Conservation (phyloP, 1,140 invertebrate species). For the Aphidius ervi region DNA sequence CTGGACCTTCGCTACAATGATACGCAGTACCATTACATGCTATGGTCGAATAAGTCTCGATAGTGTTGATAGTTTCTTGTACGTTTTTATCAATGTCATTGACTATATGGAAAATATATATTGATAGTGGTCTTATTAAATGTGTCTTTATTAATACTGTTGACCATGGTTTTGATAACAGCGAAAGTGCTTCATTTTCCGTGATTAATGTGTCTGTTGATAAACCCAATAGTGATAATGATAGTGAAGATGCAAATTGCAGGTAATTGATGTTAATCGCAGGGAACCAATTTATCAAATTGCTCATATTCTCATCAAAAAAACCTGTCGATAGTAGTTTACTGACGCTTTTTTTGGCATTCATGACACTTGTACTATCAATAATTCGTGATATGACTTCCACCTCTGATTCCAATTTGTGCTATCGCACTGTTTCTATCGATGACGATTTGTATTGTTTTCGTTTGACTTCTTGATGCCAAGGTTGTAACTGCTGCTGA, state of each 20-base stretch:
- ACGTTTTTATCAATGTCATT: neutral
- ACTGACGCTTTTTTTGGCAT: constrained; percentile 39
- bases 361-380: constrained; percentile 37
- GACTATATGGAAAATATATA: neutral
- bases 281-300: constrained; percentile 27
- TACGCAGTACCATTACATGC: neutral
- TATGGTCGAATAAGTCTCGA: neutral
- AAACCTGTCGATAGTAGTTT: constrained; percentile 44
- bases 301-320: constrained; percentile 48
- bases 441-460: neutral
- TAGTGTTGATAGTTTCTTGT: neutral
- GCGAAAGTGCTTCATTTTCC: neutral
- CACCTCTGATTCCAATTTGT: constrained; percentile 36
- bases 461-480: constrained; percentile 3
- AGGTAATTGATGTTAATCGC: constrained; percentile 16
- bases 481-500: neutral
- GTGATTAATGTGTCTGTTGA: constrained; percentile 7
- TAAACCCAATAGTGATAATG: neutral
- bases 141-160: neutral
- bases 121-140: neutral
- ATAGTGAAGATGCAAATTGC: constrained; percentile 7
- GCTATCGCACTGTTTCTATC: constrained; percentile 22
- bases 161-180: neutral
- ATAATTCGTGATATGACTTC: constrained; percentile 44
- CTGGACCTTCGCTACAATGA: constrained; percentile 3